Percentiles rank a stretch among this genome's conserved stretches.
These are phyloP conservation scores for Tachina fera DNA, from an alignment of 2,888 invertebrate genomes.

Conservation along the genomic window DNA sequence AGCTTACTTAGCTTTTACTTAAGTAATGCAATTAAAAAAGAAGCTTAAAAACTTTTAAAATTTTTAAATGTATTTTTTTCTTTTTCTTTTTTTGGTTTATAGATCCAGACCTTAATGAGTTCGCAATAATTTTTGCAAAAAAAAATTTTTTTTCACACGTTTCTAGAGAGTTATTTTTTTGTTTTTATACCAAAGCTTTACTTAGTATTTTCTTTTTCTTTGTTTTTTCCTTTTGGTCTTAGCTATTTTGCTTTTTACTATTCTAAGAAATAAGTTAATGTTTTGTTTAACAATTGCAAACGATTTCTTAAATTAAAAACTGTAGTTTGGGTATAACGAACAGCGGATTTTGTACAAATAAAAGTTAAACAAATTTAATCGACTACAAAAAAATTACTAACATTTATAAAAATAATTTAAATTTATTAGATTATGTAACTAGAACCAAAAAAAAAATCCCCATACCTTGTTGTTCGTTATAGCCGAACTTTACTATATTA, in stretches of 20 bases:
- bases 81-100: not conserved
- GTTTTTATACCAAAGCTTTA: not conserved
- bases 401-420: no score
- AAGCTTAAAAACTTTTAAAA: not conserved
- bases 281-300: not conserved
- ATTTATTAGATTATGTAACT: no score
- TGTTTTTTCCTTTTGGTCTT: not conserved
- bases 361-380: not conserved
- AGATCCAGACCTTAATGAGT: constrained; percentile 11
- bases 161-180: not conserved
- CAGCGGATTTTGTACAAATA: not conserved
- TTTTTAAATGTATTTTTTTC: constrained; percentile 5
- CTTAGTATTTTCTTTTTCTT: not conserved
- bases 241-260: constrained; percentile 1
- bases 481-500: no score
- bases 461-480: no score
- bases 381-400: no score
- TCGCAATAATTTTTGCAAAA: constrained; percentile 39
- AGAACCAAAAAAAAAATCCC: no score
- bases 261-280: constrained; percentile 29
- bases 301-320: not conserved
- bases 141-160: constrained; percentile 40
- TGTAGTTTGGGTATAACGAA: not conserved
- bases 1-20: constrained; percentile 34
- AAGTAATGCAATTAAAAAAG: not conserved